A percentile compares a stretch with the other conserved stretches of the same genome.
Evolutionary conservation across 2,888 invertebrate genomes (phyloP).

Genomic region (Geophilus truncorum): DNA sequence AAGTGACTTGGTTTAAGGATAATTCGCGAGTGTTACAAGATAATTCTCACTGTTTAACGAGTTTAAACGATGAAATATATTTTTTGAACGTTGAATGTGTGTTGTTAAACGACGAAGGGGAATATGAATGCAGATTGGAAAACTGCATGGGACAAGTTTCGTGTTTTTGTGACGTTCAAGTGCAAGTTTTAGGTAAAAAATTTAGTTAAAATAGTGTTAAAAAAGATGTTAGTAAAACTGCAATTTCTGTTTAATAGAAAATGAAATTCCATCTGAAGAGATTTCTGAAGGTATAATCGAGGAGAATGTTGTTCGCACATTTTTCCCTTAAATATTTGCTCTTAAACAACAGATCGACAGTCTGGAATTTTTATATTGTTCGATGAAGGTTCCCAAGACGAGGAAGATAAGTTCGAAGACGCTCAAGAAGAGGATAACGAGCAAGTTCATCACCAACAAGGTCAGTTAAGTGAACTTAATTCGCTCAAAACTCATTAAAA

Average conservation of each 20-base stretch:
- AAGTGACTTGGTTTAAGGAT: constrained; percentile 6
- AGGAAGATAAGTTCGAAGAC: constrained; percentile 19
- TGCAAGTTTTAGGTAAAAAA: constrained; percentile 5
- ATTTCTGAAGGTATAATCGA: neutral
- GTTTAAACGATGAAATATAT: neutral
- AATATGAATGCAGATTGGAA: constrained; percentile 37
- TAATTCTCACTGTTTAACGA: neutral
- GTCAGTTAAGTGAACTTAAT: neutral
- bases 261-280: neutral
- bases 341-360: constrained; percentile 22
- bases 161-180: constrained; percentile 34
- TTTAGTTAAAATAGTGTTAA: too few relatives aligned
- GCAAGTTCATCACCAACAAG: neutral
- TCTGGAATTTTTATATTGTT: constrained; percentile 37
- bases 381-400: constrained; percentile 38
- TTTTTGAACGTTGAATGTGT: constrained; percentile 12
- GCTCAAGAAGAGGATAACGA: neutral
- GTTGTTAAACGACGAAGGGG: constrained; percentile 35
- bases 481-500: neutral
- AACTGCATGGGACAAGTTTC: constrained; percentile 36
- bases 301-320: neutral
- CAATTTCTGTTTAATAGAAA: neutral
- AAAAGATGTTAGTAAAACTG: too few relatives aligned
- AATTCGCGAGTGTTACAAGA: neutral
- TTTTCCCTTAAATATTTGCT: neutral